Conservation (phyloP, 2,888 invertebrate species). For the Papilio elwesi region DNA sequence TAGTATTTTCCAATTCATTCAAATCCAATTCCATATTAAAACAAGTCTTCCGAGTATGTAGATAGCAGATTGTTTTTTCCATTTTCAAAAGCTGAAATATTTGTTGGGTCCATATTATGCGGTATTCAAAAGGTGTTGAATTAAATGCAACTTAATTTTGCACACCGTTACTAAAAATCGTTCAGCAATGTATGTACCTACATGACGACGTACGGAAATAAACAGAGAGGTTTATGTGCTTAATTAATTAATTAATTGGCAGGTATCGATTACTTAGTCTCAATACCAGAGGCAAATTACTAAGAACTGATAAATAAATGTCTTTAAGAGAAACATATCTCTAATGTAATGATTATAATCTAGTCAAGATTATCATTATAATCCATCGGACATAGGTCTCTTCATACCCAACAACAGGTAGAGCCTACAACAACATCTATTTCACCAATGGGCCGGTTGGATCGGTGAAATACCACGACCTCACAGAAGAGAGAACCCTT, state of each 20-base stretch:
- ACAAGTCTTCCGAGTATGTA: not conserved
- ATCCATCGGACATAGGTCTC: no score
- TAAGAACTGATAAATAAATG: not conserved
- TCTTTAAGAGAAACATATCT: not conserved
- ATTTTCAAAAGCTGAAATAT: not conserved
- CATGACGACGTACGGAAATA: not conserved
- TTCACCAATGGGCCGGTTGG: no score
- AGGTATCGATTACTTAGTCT: not conserved
- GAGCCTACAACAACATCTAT: no score
- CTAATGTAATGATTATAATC: no score
- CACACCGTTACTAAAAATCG: not conserved
- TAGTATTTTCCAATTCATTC: no score
- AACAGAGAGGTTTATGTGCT: not conserved
- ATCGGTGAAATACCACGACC: no score
- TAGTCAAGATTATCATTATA: no score
- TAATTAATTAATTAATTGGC: not conserved
- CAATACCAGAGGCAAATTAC: not conserved
- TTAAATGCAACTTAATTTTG: not conserved
- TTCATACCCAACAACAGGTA: no score
- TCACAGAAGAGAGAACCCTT: no score
- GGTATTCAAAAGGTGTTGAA: not conserved
- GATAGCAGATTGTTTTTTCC: not conserved
- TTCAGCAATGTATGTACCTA: not conserved
- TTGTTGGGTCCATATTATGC: not conserved
- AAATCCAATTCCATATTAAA: no score